Percentiles rank a stretch among this genome's conserved stretches.
These are phyloP conservation scores for Sciurus niger DNA, from an alignment of 2,113 vertebrate species.

Conservation along the genomic window DNA sequence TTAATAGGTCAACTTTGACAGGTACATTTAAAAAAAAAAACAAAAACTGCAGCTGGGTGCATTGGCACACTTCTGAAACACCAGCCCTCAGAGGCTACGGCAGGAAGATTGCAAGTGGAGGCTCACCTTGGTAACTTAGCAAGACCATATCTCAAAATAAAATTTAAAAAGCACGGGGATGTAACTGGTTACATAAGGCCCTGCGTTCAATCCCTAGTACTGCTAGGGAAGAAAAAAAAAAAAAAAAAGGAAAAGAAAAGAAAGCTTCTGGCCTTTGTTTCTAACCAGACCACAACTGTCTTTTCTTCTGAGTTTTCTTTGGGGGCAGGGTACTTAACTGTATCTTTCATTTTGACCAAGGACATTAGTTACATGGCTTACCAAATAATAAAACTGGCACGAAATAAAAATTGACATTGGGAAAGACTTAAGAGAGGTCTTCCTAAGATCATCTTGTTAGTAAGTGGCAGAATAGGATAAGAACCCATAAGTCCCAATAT, in stretches of 20 bases:
- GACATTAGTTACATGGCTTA: not conserved
- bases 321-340: not conserved
- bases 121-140: not conserved
- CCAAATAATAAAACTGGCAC: constrained; percentile 10
- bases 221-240: not conserved
- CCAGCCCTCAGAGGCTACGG: not conserved
- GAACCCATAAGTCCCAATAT: not conserved
- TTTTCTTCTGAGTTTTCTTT: not conserved
- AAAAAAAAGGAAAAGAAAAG: not conserved
- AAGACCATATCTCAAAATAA: not conserved
- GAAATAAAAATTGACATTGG: constrained; percentile 44
- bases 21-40: not conserved
- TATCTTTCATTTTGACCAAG: constrained; percentile 50
- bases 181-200: not conserved
- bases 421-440: constrained; percentile 30
- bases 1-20: constrained; percentile 15
- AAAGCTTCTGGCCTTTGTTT: not conserved
- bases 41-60: not conserved
- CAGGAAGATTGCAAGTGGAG: not conserved
- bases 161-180: not conserved
- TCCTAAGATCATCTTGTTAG: not conserved
- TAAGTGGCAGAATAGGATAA: not conserved
- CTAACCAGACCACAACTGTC: not conserved
- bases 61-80: not conserved
- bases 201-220: not conserved